A percentile compares a stretch with the other conserved stretches of the same genome.
These are phyloP conservation scores for Colius striatus DNA, from an alignment of 2,113 vertebrate genomes.

Conservation along the genomic window DNA sequence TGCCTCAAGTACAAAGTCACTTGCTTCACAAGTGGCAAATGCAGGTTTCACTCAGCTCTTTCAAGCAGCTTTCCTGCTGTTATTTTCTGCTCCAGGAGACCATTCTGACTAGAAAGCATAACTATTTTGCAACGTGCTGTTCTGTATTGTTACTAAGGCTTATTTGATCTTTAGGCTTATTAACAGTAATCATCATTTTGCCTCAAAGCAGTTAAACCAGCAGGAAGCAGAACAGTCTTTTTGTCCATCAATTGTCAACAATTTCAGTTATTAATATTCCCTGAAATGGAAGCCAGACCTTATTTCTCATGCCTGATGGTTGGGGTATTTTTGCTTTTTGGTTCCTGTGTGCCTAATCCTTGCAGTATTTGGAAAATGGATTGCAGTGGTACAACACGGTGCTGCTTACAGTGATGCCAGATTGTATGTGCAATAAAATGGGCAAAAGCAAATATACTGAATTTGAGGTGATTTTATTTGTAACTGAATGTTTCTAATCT, in stretches of 20 bases:
- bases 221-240: neutral
- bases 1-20: neutral
- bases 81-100: neutral
- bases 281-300: constrained; percentile 2
- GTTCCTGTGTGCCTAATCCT: neutral
- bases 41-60: neutral
- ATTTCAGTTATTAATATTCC: constrained; percentile 7
- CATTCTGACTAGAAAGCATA: neutral
- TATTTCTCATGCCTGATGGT: neutral
- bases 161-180: neutral
- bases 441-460: neutral
- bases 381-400: accelerated
- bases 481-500: neutral
- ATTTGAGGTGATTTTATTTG: neutral
- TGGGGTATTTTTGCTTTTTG: neutral
- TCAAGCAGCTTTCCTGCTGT: neutral
- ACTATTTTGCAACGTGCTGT: neutral
- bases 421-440: neutral
- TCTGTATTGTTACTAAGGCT: neutral
- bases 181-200: neutral
- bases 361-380: neutral
- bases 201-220: neutral
- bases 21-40: neutral
- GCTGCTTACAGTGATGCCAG: neutral
- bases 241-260: neutral